phyloP scores from a whole-genome alignment of 1,140 invertebrate genomes.

The Caenorhabditis latens region DNA sequence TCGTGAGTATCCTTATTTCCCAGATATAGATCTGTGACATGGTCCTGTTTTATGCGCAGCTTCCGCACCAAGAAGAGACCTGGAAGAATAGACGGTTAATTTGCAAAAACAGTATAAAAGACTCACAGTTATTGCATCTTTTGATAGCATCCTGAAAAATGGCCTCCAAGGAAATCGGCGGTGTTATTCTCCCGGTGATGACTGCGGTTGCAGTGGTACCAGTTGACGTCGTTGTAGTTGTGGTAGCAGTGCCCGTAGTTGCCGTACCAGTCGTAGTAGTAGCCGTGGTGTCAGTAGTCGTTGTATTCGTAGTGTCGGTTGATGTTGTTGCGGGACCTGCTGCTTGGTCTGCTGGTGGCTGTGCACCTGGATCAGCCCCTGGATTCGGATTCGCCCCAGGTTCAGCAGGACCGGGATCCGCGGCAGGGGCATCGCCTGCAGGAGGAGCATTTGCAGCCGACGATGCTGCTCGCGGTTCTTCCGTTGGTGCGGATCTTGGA shows the following conservation, averaged over 20 bases:
- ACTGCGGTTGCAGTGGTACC: neutral
- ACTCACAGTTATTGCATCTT: constrained; percentile 29
- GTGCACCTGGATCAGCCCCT: too few relatives aligned
- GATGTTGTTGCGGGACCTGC: neutral
- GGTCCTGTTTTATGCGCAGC: constrained; percentile 11
- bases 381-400: too few relatives aligned
- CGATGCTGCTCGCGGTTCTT: neutral
- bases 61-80: constrained; percentile 22
- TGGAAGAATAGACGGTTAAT: neutral
- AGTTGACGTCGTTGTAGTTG: neutral
- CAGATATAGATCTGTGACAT: too few relatives aligned
- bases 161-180: neutral
- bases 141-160: constrained; percentile 6
- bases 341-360: too few relatives aligned
- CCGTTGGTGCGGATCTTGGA: neutral
- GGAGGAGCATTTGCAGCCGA: neutral
- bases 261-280: too few relatives aligned
- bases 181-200: neutral
- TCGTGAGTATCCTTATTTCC: too few relatives aligned
- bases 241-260: neutral
- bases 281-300: too few relatives aligned
- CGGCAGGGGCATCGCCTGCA: neutral
- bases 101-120: neutral
- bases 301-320: neutral
- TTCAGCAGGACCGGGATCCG: neutral